Conservation (phyloP, 37 sponge, comb jelly and placozoan species). For the Ianthella basta region DNA sequence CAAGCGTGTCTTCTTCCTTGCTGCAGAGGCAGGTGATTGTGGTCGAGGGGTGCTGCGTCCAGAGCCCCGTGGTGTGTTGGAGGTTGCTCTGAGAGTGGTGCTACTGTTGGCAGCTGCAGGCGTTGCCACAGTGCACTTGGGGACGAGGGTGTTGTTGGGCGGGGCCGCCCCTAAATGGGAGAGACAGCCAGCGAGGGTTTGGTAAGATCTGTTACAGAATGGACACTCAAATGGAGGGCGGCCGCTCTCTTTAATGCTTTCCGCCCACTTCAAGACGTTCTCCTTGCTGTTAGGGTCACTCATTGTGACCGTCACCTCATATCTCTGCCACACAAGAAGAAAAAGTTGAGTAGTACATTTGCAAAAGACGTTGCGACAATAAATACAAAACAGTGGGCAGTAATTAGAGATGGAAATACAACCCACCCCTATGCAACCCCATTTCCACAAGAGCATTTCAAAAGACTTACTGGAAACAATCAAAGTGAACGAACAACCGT, state of each 20-base stretch:
- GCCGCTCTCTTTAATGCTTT: slow-evolving; percentile 8
- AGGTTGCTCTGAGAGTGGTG: too few species aligned
- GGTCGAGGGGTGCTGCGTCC: slow-evolving; percentile 15
- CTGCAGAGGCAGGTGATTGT: slow-evolving; percentile 36
- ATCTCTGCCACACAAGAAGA: neutral
- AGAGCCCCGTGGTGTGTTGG: neutral
- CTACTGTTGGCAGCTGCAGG: neutral
- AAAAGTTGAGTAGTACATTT: neutral
- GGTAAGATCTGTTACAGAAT: slow-evolving; percentile 63
- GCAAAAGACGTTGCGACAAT: too few species aligned
- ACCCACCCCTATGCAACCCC: neutral
- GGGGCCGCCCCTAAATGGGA: slow-evolving; percentile 67
- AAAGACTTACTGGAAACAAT: too few species aligned
- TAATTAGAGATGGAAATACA: neutral
- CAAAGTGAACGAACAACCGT: too few species aligned
- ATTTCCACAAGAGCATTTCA: too few species aligned
- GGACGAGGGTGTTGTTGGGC: neutral
- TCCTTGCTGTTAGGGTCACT: slow-evolving; percentile 25
- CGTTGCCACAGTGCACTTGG: neutral
- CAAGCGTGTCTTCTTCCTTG: slow-evolving; percentile 51
- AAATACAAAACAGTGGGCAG: neutral
- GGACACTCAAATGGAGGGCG: slow-evolving; percentile 71
- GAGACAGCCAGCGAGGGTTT: slow-evolving; percentile 68
- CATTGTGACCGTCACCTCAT: slow-evolving; percentile 31
- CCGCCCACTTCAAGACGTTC: neutral